phyloP scores from a whole-genome alignment of 2,888 invertebrate genomes.

The Idaea biselata region DNA sequence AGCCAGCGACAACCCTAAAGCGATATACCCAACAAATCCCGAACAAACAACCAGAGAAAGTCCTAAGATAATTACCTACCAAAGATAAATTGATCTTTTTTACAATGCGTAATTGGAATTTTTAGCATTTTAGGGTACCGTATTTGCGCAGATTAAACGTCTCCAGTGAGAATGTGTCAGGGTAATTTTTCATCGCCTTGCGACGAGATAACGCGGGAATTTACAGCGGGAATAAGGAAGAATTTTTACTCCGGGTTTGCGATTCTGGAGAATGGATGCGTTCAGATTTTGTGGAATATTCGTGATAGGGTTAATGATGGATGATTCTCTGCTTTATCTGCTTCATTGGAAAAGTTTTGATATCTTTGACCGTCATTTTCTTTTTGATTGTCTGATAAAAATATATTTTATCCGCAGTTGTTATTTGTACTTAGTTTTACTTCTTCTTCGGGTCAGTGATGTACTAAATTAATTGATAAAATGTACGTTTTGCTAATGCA shows the following conservation, averaged over 20 bases:
- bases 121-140: conserved; percentile 12
- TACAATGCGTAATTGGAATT: conserved; percentile 23
- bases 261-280: conserved; percentile 1
- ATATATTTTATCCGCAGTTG: background rate
- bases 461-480: too few relatives aligned
- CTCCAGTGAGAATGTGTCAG: conserved; percentile 1
- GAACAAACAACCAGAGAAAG: conserved; percentile 18
- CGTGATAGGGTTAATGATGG: background rate
- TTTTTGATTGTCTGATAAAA: background rate
- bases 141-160: background rate
- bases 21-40: conserved; percentile 1
- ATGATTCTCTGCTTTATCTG: background rate
- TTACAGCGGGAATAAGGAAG: background rate
- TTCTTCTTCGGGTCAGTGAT: too few relatives aligned
- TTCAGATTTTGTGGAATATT: background rate
- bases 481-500: too few relatives aligned
- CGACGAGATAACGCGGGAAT: background rate
- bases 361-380: background rate
- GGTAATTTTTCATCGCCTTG: background rate
- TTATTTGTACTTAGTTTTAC: too few relatives aligned
- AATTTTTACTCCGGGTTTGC: background rate
- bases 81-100: conserved; percentile 25
- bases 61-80: conserved; percentile 20
- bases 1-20: background rate
- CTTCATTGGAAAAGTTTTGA: background rate